A percentile compares a stretch with the other conserved stretches of the same genome.
Evolutionary conservation across 1,140 invertebrate genomes (phyloP).

Genomic region (Aricia agestis): DNA sequence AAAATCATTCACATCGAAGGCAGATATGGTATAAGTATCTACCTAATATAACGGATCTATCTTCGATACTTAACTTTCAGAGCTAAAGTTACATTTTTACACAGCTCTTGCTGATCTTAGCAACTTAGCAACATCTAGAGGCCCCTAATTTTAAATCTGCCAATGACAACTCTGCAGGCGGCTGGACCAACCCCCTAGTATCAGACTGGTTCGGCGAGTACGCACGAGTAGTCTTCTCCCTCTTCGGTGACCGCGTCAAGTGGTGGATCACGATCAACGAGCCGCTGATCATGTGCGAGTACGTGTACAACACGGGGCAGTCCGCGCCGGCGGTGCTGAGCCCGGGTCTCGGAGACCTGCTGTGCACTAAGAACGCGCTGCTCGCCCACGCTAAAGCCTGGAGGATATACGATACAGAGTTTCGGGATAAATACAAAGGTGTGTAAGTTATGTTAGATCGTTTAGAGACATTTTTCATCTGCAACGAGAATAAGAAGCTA

Average conservation of each 20-base stretch:
- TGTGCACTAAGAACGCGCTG: constrained; percentile 74
- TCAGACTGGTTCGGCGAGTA: constrained; percentile 79
- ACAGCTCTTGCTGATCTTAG: too few species aligned
- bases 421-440: constrained; percentile 44
- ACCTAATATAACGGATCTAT: too few species aligned
- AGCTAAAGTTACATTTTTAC: too few species aligned
- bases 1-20: too few species aligned
- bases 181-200: constrained; percentile 78
- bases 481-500: too few species aligned
- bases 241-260: constrained; percentile 78
- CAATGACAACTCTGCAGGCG: too few species aligned
- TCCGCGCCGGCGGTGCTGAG: constrained; percentile 21
- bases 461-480: too few species aligned
- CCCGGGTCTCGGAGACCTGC: constrained; percentile 61
- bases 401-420: constrained; percentile 71
- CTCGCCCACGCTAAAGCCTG: constrained; percentile 77
- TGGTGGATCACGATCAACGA: constrained; percentile 83
- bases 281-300: constrained; percentile 75
- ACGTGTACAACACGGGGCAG: constrained; percentile 41
- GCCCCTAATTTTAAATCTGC: too few species aligned
- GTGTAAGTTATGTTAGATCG: too few species aligned
- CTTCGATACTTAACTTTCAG: too few species aligned
- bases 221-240: constrained; percentile 75
- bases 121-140: too few species aligned
- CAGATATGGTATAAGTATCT: too few species aligned